Percentiles rank a stretch among this genome's conserved stretches.
Evolutionary conservation across 2,797 vertebrate species (phyloP).

Genomic region (Ctenopoma multispine): DNA sequence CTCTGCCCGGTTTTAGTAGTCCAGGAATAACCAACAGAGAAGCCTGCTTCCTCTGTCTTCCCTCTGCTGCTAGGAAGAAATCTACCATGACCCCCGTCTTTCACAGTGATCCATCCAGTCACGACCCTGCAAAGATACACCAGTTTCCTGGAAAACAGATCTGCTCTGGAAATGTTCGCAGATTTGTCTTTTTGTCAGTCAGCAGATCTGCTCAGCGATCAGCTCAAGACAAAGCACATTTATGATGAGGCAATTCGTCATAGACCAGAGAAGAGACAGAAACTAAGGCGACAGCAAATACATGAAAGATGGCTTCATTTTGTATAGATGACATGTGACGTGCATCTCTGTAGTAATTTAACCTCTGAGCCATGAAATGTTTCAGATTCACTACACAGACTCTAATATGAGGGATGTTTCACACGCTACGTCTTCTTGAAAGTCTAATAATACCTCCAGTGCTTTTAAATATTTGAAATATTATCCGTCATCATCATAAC

Average conservation of each 20-base stretch:
- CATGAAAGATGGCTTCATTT: background rate
- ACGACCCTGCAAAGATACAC: conserved; percentile 51
- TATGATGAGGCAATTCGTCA: background rate
- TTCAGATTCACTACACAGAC: background rate
- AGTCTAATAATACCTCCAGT: background rate
- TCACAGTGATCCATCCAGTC: conserved; percentile 31
- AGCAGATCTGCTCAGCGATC: conserved; percentile 14
- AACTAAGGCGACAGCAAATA: background rate
- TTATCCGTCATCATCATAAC: background rate
- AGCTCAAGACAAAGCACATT: conserved; percentile 27
- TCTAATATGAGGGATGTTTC: background rate
- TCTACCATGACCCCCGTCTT: conserved; percentile 57
- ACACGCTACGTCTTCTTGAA: background rate
- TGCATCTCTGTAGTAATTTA: background rate
- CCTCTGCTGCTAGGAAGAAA: conserved; percentile 59
- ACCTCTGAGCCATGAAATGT: background rate
- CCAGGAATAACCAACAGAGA: conserved; percentile 71
- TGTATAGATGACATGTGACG: no score
- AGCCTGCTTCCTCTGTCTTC: conserved; percentile 60
- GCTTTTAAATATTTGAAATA: conserved; percentile 13
- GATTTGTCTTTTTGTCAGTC: conserved; percentile 9
- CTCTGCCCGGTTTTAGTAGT: no score
- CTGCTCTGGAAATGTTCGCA: conserved; percentile 20
- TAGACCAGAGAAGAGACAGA: background rate
- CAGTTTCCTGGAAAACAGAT: conserved; percentile 59